Conservation (phyloP, 2,888 invertebrate species). For the Drosophila imparisetae region DNA sequence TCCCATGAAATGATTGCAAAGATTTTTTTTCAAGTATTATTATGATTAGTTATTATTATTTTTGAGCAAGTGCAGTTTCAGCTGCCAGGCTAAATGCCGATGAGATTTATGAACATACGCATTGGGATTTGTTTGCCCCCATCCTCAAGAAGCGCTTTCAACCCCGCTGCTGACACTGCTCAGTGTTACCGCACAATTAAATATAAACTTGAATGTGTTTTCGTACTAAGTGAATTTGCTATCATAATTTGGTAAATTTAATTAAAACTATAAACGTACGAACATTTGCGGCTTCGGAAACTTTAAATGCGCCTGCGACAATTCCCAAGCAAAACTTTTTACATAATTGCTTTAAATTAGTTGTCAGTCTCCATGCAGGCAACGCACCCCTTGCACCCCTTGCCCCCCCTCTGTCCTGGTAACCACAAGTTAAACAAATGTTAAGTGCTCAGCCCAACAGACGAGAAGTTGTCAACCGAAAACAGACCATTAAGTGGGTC, state of each 20-base stretch:
- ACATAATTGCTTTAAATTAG: constrained; percentile 82
- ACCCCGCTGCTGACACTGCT: neutral
- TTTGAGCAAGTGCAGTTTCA: constrained; percentile 65
- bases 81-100: constrained; percentile 55
- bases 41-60: constrained; percentile 76
- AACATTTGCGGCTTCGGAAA: constrained; percentile 62
- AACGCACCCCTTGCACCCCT: constrained; percentile 18
- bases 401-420: constrained; percentile 4
- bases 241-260: constrained; percentile 76
- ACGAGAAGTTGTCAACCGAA: constrained; percentile 78
- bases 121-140: constrained; percentile 53
- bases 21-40: constrained; percentile 68
- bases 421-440: constrained; percentile 71
- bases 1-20: constrained; percentile 65
- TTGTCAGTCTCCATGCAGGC: constrained; percentile 69
- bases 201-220: constrained; percentile 50
- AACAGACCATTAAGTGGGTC: constrained; percentile 80
- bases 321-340: constrained; percentile 72
- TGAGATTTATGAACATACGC: constrained; percentile 63
- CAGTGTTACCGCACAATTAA: constrained; percentile 38
- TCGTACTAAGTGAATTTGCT: constrained; percentile 50
- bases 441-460: constrained; percentile 58
- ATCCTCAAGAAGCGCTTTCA: neutral
- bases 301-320: constrained; percentile 54
- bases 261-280: constrained; percentile 72